phyloP scores from a whole-genome alignment of 2,113 vertebrate species.

The Carassius carassius region DNA sequence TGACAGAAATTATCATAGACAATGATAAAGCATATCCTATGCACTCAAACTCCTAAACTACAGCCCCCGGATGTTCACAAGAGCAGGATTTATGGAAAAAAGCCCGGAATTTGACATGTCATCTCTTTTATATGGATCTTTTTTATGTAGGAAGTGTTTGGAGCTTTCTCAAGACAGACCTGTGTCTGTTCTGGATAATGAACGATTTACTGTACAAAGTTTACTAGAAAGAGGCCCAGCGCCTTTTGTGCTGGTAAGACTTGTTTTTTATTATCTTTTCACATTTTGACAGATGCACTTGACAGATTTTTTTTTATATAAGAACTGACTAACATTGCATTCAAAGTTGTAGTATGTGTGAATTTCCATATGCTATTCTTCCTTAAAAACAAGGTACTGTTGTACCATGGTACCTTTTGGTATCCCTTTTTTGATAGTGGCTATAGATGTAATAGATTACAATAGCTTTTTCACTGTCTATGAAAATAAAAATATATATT shows the following conservation, averaged over 20 bases:
- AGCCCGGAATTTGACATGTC: neutral
- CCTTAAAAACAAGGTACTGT: neutral
- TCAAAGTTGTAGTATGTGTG: neutral
- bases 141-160: conserved; percentile 49
- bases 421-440: neutral
- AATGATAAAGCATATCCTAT: conserved; percentile 4
- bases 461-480: neutral
- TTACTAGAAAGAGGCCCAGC: conserved; percentile 46
- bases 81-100: neutral
- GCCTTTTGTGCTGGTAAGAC: conserved; percentile 53
- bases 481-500: neutral
- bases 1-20: neutral
- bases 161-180: conserved; percentile 53
- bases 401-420: neutral
- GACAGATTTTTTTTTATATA: neutral
- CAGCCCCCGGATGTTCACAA: conserved; percentile 1
- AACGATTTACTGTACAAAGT: conserved; percentile 53
- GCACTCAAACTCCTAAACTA: neutral
- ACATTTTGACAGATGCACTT: neutral
- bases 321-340: neutral
- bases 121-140: neutral
- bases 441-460: neutral
- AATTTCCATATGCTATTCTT: neutral
- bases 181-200: conserved; percentile 54
- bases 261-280: neutral